Percentiles rank a stretch among this genome's conserved stretches.
Conservation (phyloP, 1,140 invertebrate genomes). For the Hyposmocoma kahamanoa region DNA sequence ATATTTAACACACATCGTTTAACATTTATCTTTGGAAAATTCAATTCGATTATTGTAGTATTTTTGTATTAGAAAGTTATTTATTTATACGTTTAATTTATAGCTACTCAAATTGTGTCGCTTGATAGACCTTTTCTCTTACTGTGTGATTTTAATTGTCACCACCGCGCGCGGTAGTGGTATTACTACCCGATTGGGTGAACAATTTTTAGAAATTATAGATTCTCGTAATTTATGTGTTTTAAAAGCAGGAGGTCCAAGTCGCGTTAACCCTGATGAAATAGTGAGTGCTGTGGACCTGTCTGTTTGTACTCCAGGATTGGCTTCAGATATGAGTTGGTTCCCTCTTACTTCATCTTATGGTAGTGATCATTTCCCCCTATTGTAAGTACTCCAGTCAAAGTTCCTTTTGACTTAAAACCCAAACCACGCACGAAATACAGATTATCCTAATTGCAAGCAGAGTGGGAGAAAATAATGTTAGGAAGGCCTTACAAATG, state of each 20-base stretch:
- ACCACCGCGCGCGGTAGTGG: constrained; percentile 1
- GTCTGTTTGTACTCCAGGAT: constrained; percentile 2
- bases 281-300: constrained; percentile 2
- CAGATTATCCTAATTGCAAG: neutral
- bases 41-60: too few relatives aligned
- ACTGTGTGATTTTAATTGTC: constrained; percentile 7
- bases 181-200: neutral
- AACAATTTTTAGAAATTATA: constrained; percentile 1
- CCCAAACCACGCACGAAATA: neutral
- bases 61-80: too few relatives aligned
- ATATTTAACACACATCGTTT: too few relatives aligned
- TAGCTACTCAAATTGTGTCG: too few relatives aligned
- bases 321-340: constrained; percentile 1
- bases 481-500: too few relatives aligned
- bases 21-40: too few relatives aligned
- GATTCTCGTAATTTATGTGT: constrained; percentile 6
- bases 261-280: neutral
- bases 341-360: neutral
- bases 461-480: too few relatives aligned
- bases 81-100: too few relatives aligned
- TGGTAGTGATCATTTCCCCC: constrained; percentile 11
- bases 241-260: constrained; percentile 3
- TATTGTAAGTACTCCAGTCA: neutral
- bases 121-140: constrained; percentile 1
- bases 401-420: neutral